These are phyloP conservation scores for Physella acuta DNA, from an alignment of 1,140 invertebrate species.

Conservation along the genomic window DNA sequence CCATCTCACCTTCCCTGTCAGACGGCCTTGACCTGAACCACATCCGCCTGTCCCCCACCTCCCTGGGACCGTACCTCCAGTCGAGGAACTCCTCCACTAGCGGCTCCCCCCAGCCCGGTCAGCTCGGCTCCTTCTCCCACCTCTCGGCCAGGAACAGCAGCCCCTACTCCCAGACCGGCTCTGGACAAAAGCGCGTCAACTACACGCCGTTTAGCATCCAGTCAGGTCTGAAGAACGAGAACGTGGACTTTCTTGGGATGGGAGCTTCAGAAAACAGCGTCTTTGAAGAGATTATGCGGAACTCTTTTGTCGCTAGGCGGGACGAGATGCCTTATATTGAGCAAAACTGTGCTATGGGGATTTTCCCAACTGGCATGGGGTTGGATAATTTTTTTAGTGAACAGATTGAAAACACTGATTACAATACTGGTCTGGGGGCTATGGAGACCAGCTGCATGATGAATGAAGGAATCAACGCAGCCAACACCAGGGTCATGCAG, in stretches of 20 bases:
- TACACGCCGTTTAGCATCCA: conserved; percentile 37
- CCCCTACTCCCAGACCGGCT: conserved; percentile 34
- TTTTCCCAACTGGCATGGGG: conserved; percentile 3
- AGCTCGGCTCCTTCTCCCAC: conserved; percentile 83
- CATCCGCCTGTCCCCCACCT: conserved; percentile 92
- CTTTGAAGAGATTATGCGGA: conserved; percentile 48
- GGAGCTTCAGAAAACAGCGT: conserved; percentile 42
- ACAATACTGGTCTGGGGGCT: neutral
- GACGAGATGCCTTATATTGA: conserved; percentile 50
- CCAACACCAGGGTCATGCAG: neutral
- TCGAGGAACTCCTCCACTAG: conserved; percentile 67
- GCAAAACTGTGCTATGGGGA: conserved; percentile 30
- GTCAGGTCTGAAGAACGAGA: conserved; percentile 31
- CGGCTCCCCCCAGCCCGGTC: conserved; percentile 39
- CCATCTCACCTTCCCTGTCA: conserved; percentile 86
- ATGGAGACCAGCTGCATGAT: conserved; percentile 7
- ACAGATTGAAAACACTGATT: neutral
- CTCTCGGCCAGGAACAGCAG: conserved; percentile 75
- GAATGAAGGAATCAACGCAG: too few relatives aligned
- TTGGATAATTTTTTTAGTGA: neutral
- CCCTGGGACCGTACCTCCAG: conserved; percentile 86
- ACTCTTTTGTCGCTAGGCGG: conserved; percentile 48
- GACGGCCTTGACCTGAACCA: conserved; percentile 87
- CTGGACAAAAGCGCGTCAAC: conserved; percentile 38
- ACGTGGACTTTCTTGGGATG: conserved; percentile 31